phyloP scores from a whole-genome alignment of 1,140 invertebrate genomes.

The Nilaparvata lugens region DNA sequence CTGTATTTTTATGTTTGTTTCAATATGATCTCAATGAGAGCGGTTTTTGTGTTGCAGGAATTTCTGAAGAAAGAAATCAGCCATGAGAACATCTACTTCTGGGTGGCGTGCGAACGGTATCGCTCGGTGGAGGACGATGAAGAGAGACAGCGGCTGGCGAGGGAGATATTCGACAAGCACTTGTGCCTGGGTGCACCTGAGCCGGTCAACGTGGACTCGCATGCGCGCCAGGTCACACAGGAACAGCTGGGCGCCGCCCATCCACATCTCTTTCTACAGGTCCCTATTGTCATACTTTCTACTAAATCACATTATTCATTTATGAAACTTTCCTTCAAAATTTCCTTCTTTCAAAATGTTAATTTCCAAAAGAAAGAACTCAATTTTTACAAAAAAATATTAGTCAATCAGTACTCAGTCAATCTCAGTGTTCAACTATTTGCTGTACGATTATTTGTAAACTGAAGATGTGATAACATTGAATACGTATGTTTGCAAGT shows the following conservation, averaged over 20 bases:
- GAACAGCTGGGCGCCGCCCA: conserved; percentile 57
- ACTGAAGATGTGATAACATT: too few relatives aligned
- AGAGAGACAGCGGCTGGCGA: conserved; percentile 37
- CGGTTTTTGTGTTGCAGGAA: conserved; percentile 61
- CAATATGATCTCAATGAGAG: too few relatives aligned
- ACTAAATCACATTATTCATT: too few relatives aligned
- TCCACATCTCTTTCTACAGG: conserved; percentile 64
- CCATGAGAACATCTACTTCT: conserved; percentile 94
- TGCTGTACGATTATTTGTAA: too few relatives aligned
- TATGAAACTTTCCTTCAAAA: too few relatives aligned
- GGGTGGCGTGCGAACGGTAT: conserved; percentile 86
- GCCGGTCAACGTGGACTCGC: conserved; percentile 81
- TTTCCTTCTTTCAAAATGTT: too few relatives aligned
- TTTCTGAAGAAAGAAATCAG: conserved; percentile 95
- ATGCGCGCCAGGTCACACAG: conserved; percentile 65
- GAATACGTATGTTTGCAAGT: too few relatives aligned
- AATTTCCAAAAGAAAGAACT: too few relatives aligned
- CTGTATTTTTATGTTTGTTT: too few relatives aligned
- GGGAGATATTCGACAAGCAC: conserved; percentile 59
- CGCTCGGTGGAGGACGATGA: conserved; percentile 43
- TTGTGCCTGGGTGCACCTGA: conserved; percentile 67
- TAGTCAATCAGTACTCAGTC: too few relatives aligned
- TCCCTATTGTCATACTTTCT: conserved; percentile 31
- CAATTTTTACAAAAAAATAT: too few relatives aligned
- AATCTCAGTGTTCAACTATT: too few relatives aligned